These are phyloP conservation scores for Cephus sareptanus DNA, from an alignment of 2,888 invertebrate species.

Conservation along the genomic window DNA sequence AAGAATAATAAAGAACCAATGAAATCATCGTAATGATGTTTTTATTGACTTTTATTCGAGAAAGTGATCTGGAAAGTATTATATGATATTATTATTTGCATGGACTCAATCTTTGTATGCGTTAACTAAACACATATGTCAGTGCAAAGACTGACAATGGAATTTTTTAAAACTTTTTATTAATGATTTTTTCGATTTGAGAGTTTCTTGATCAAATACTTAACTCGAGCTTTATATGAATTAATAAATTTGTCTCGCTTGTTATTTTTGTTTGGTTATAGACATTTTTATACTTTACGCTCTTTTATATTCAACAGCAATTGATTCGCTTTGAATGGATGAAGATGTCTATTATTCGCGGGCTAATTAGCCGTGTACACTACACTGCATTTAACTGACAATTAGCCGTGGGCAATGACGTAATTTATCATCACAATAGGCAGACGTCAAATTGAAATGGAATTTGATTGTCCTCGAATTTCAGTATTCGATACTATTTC, in stretches of 20 bases:
- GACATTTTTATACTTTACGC: not conserved
- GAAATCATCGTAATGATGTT: not conserved
- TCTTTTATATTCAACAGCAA: not conserved
- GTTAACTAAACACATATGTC: too few relatives aligned
- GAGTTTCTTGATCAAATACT: too few relatives aligned
- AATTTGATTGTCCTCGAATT: not conserved
- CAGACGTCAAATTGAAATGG: not conserved
- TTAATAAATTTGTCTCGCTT: not conserved
- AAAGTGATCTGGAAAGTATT: not conserved
- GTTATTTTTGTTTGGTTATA: not conserved
- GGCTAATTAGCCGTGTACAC: not conserved
- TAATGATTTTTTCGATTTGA: too few relatives aligned
- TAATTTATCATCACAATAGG: not conserved
- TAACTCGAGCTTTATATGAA: not conserved
- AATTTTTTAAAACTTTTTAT: too few relatives aligned
- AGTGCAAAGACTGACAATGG: too few relatives aligned
- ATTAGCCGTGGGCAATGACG: not conserved
- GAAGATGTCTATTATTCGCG: not conserved
- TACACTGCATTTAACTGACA: not conserved
- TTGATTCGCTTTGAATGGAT: not conserved
- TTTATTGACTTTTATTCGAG: not conserved
- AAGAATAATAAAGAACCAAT: not conserved
- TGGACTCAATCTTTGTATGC: too few relatives aligned
- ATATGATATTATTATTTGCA: not conserved
- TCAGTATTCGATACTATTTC: not conserved